Percentiles rank a stretch among this genome's conserved stretches.
phyloP scores from a whole-genome alignment of 2,888 invertebrate genomes.

The Acrobeloides nanus region DNA sequence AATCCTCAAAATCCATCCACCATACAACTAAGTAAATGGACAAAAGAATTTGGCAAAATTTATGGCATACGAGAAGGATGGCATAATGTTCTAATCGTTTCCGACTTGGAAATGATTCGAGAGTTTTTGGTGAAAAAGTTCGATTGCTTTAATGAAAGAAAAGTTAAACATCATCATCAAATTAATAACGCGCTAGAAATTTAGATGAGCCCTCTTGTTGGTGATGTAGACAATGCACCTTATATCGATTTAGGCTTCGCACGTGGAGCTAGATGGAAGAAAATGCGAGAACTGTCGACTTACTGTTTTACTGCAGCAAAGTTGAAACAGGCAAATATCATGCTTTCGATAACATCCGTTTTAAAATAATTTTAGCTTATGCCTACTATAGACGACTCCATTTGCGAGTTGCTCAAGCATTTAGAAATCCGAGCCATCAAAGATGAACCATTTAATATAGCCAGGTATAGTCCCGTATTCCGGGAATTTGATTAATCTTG shows the following conservation, averaged over 20 bases:
- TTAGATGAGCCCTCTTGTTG: conserved; percentile 24
- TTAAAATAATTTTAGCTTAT: conserved; percentile 47
- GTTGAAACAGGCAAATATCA: conserved; percentile 56
- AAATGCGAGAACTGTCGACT: conserved; percentile 57
- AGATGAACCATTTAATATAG: conserved; percentile 53
- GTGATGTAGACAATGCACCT: conserved; percentile 34
- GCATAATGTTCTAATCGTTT: conserved; percentile 52
- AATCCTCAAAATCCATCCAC: too few relatives aligned
- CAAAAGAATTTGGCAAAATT: conserved; percentile 27
- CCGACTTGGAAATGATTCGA: conserved; percentile 55
- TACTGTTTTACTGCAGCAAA: conserved; percentile 59
- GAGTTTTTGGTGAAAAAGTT: conserved; percentile 57
- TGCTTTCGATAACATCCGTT: too few relatives aligned
- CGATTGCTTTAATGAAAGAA: conserved; percentile 55
- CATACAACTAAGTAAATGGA: conserved; percentile 32
- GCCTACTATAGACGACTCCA: conserved; percentile 55
- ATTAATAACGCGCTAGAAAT: too few relatives aligned
- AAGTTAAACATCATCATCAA: conserved; percentile 37
- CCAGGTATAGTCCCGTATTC: conserved; percentile 8
- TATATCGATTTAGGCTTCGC: conserved; percentile 54
- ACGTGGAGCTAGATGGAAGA: conserved; percentile 59
- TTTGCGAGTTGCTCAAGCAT: conserved; percentile 54
- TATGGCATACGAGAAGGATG: conserved; percentile 31
- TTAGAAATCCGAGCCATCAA: conserved; percentile 49
- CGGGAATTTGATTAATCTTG: conserved; percentile 1